Evolutionary conservation across 2,113 vertebrate species (phyloP), one percentile per base, ranked within the genome.

Genomic region (Phaethornis superciliosus): DNA sequence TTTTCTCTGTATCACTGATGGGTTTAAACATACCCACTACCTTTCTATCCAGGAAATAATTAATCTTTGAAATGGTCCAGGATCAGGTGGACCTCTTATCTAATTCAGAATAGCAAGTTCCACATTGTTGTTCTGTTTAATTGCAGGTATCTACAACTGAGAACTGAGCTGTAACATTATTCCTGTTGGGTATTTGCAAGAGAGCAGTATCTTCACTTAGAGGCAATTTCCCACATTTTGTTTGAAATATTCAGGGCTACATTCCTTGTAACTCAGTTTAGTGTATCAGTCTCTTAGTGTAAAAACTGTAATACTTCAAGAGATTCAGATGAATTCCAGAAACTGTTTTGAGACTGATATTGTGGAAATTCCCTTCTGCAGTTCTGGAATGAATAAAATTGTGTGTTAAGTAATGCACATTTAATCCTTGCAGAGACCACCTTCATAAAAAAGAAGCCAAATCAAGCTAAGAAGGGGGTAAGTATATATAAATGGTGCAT

Each of bases 371-470:
- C n/a, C 26, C 28, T 82, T 93, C 37, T 92, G n/a, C 77, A 37
- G 54, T 86, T 84, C n/a, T 83, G 60, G 10, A 65, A 67, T 76
- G 44, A 81, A 51, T 88, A 33, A 79, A 82, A 44, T 23, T 55
- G 2, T 75, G 3, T 94, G 32, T 78, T 15, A 62, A 81, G 33
- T 81, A 54, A 32, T 62, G n/a, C 69, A n/a, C 68, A 9, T 91
- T 91, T 97, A 49, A 85, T 91, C 83, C 70, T 97, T 95, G 51
- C 97, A 98, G 98, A 98, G 18, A 95, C 96, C 33, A 98, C 97
- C 32, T 93, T 98, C 59, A 97, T 98, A 74, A 98, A 98, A 91
- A 98, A 98, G 97, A 98, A 98, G 62, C 96, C 97, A 46, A 97
- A 82, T 94, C 96, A 95, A 95, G 86, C 94, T 35, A 98, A 98